Conservation (phyloP, 2,888 invertebrate species). For the Gari tellinella region DNA sequence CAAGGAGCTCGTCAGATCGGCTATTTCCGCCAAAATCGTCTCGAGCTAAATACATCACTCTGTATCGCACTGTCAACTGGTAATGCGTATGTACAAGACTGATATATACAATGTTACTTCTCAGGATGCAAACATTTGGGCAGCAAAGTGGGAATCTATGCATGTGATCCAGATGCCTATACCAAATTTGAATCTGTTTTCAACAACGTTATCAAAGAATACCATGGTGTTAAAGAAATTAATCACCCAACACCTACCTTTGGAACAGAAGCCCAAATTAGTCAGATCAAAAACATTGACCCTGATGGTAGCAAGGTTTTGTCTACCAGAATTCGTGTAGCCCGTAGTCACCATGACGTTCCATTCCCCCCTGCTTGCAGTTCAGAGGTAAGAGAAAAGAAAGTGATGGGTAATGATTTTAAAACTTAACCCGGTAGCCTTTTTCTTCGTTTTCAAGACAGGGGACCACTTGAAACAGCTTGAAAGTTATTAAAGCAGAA, state of each 20-base stretch:
- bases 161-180: constrained; percentile 98
- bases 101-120: no score
- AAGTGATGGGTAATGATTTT: no score
- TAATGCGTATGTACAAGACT: no score
- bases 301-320: constrained; percentile 91
- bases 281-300: constrained; percentile 91
- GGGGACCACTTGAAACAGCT: background rate
- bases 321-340: constrained; percentile 79
- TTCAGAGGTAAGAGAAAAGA: constrained; percentile 74
- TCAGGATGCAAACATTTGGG: constrained; percentile 69
- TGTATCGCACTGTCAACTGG: no score
- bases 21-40: no score
- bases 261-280: constrained; percentile 68
- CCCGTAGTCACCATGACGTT: constrained; percentile 77
- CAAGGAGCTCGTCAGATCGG: no score
- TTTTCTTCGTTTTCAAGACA: no score
- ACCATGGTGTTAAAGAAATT: constrained; percentile 66
- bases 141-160: constrained; percentile 91
- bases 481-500: background rate
- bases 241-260: constrained; percentile 93
- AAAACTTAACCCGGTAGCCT: no score
- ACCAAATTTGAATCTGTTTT: constrained; percentile 95
- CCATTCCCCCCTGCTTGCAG: constrained; percentile 91
- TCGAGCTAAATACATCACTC: no score
- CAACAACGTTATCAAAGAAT: constrained; percentile 94